A percentile compares a stretch with the other conserved stretches of the same genome.
These are phyloP conservation scores for Protobothrops flavoviridis DNA, from an alignment of 2,113 vertebrate species.

Conservation along the genomic window DNA sequence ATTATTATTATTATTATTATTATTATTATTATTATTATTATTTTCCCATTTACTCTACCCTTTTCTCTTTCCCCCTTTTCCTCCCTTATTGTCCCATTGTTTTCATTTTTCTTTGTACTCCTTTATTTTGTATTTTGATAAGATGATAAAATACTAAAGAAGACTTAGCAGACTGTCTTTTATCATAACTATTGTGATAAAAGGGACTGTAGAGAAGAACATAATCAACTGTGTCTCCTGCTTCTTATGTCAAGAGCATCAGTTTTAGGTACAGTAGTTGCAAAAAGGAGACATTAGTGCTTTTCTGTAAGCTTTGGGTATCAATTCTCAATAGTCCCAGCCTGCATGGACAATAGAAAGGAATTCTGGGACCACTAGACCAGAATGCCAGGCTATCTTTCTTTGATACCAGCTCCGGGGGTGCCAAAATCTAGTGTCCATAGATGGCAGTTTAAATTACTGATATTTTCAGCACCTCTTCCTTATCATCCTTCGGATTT, in stretches of 20 bases:
- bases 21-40: too few species aligned
- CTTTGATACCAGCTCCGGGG: not conserved
- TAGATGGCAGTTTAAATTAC: not conserved
- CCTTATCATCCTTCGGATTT: not conserved
- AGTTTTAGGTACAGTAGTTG: not conserved
- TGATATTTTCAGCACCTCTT: not conserved
- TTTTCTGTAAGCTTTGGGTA: not conserved
- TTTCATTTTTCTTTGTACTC: not conserved
- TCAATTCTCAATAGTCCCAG: not conserved
- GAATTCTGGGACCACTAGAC: not conserved
- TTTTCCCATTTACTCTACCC: too few species aligned
- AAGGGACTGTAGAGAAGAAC: not conserved
- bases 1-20: too few species aligned
- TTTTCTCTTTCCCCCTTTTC: too few species aligned
- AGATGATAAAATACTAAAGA: not conserved
- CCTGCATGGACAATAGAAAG: not conserved
- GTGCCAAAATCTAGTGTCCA: not conserved
- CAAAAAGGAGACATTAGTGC: not conserved
- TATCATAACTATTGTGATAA: not conserved
- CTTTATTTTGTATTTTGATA: not conserved
- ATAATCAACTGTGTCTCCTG: not conserved
- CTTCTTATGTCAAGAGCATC: not conserved
- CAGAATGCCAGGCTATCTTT: not conserved
- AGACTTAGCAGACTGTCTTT: not conserved
- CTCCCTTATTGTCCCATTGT: too few species aligned